Conservation (phyloP, 1,140 invertebrate species). For the Drosophila auraria region DNA sequence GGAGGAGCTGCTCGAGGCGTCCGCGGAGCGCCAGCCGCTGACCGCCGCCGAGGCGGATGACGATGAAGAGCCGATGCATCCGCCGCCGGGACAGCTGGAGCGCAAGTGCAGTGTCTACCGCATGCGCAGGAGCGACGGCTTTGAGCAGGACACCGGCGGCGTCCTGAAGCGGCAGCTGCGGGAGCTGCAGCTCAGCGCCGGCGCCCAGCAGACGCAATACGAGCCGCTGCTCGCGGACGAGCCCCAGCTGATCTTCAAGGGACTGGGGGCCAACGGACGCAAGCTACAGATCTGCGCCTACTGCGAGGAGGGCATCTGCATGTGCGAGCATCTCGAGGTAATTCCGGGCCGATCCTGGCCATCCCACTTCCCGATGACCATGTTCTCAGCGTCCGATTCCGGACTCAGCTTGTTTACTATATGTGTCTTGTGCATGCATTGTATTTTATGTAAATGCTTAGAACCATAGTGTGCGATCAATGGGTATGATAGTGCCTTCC, state of each 20-base stretch:
- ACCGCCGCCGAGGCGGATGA: constrained; percentile 63
- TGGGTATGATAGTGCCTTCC: neutral
- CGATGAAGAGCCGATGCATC: constrained; percentile 69
- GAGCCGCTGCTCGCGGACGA: constrained; percentile 78
- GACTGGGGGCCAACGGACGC: constrained; percentile 64
- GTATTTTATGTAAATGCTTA: constrained; percentile 14
- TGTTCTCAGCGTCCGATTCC: neutral
- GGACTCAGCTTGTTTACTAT: neutral
- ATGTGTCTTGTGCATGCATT: constrained; percentile 28
- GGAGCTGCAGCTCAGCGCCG: constrained; percentile 71
- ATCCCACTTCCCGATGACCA: neutral
- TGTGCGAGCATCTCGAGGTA: constrained; percentile 85
- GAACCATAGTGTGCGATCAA: neutral
- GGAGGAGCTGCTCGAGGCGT: constrained; percentile 59
- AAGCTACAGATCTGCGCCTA: constrained; percentile 80
- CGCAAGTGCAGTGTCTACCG: constrained; percentile 85
- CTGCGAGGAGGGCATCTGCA: constrained; percentile 84
- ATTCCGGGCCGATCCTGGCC: constrained; percentile 32
- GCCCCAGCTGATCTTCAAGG: constrained; percentile 78
- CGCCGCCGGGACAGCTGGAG: constrained; percentile 72
- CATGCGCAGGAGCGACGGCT: constrained; percentile 77
- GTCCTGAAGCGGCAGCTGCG: constrained; percentile 71
- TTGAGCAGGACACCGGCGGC: constrained; percentile 53
- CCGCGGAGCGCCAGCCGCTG: constrained; percentile 63
- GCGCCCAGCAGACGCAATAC: constrained; percentile 74